Percentiles rank a stretch among this genome's conserved stretches.
phyloP scores from a whole-genome alignment of 2,797 vertebrate species.

The Clarias laeviceps region DNA sequence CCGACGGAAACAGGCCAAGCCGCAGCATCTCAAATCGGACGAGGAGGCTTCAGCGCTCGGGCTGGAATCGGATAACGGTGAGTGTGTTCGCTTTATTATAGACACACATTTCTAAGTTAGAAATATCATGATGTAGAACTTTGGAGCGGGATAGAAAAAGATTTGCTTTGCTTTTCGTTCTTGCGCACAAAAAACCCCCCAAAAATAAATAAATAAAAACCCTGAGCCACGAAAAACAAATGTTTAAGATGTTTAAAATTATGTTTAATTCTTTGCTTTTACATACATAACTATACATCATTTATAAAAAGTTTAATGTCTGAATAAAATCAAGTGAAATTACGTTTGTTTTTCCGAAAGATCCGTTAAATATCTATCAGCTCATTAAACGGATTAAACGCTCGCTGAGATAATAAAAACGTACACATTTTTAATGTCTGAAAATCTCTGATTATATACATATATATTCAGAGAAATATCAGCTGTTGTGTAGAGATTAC shows the following conservation, averaged over 20 bases:
- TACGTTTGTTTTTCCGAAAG: background rate
- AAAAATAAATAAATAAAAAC: background rate
- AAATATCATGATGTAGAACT: background rate
- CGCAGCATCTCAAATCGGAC: conserved; percentile 97
- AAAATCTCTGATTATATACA: background rate
- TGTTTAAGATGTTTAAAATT: no score
- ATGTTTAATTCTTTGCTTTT: background rate
- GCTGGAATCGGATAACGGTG: conserved; percentile 90
- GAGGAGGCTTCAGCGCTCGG: conserved; percentile 87
- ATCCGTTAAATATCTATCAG: conserved; percentile 23
- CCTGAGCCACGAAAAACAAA: no score
- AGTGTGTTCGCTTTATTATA: conserved; percentile 61
- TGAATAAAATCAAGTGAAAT: background rate
- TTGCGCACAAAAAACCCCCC: background rate
- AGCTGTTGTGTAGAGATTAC: background rate
- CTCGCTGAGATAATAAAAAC: background rate
- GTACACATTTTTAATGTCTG: background rate
- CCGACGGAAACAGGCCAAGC: conserved; percentile 99
- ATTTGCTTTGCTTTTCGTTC: background rate
- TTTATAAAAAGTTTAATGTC: background rate
- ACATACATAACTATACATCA: no score
- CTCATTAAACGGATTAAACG: background rate
- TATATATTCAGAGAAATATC: background rate
- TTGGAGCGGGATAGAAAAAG: no score
- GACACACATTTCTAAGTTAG: no score